Conservation (phyloP, 2,888 invertebrate genomes). For the Mythimna pallens region DNA sequence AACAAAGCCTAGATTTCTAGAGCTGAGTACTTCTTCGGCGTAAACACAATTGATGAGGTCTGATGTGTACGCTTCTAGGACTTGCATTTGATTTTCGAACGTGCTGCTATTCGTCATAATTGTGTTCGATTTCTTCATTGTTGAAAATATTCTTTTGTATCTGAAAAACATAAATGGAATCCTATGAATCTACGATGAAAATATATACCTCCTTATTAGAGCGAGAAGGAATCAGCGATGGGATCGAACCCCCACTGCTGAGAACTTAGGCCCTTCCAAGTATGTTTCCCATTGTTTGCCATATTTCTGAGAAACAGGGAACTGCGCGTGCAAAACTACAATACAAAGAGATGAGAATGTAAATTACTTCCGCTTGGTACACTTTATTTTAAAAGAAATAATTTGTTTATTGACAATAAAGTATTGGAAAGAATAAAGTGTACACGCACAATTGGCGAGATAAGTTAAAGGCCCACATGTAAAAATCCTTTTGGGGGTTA, state of each 20-base stretch:
- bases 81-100: slow-evolving; percentile 68
- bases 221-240: neutral
- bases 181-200: neutral
- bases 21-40: slow-evolving; percentile 74
- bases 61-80: slow-evolving; percentile 74
- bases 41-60: slow-evolving; percentile 84
- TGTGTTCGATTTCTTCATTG: slow-evolving; percentile 68
- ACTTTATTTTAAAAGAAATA: neutral
- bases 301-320: neutral
- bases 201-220: neutral
- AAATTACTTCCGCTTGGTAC: neutral
- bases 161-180: slow-evolving; percentile 66
- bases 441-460: neutral
- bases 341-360: neutral
- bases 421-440: too few relatives aligned
- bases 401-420: neutral
- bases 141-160: slow-evolving; percentile 78
- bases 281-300: neutral
- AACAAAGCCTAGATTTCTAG: slow-evolving; percentile 74
- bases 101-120: slow-evolving; percentile 63
- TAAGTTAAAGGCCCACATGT: neutral
- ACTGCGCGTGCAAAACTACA: neutral
- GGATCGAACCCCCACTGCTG: neutral
- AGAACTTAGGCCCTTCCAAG: neutral
- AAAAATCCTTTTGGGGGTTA: too few relatives aligned